Percentiles rank a stretch among this genome's conserved stretches.
Evolutionary conservation across 2,888 invertebrate genomes (phyloP).

Genomic region (Tholera decimalis): DNA sequence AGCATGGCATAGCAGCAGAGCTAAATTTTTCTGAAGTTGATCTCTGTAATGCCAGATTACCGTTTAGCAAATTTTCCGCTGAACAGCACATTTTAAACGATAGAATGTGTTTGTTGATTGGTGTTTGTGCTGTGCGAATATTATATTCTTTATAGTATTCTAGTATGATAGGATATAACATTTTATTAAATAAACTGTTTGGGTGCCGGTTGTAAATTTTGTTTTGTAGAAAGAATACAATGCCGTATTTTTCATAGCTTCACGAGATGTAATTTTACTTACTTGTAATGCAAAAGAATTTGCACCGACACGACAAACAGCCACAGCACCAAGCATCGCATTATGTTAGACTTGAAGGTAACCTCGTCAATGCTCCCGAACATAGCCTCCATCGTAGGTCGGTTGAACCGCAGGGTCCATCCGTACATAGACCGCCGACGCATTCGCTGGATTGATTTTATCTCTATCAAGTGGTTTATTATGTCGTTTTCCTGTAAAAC

Average conservation of each 20-base stretch:
- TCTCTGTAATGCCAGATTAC: no score
- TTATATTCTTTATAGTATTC: no score
- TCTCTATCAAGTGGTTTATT: conserved; percentile 96
- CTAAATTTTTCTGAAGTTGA: no score
- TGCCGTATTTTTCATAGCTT: not conserved
- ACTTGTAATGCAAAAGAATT: conserved; percentile 94
- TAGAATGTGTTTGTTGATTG: no score
- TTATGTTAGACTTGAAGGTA: conserved; percentile 98
- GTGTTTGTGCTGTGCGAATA: no score
- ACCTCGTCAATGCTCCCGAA: conserved; percentile 97
- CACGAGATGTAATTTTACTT: conserved; percentile 65
- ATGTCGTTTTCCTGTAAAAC: conserved; percentile 93
- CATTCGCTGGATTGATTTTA: conserved; percentile 97
- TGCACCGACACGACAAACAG: conserved; percentile 96
- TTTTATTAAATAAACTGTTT: no score
- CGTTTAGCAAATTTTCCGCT: no score
- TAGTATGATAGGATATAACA: no score
- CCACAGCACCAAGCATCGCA: conserved; percentile 98
- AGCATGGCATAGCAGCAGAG: no score
- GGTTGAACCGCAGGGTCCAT: conserved; percentile 97
- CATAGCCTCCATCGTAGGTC: conserved; percentile 95
- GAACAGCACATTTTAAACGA: not conserved
- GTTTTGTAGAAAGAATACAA: no score
- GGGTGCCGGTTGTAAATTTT: no score
- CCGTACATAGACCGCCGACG: conserved; percentile 96